These are phyloP conservation scores for Antigone vipio DNA, from an alignment of 2,113 vertebrate genomes.

Conservation along the genomic window DNA sequence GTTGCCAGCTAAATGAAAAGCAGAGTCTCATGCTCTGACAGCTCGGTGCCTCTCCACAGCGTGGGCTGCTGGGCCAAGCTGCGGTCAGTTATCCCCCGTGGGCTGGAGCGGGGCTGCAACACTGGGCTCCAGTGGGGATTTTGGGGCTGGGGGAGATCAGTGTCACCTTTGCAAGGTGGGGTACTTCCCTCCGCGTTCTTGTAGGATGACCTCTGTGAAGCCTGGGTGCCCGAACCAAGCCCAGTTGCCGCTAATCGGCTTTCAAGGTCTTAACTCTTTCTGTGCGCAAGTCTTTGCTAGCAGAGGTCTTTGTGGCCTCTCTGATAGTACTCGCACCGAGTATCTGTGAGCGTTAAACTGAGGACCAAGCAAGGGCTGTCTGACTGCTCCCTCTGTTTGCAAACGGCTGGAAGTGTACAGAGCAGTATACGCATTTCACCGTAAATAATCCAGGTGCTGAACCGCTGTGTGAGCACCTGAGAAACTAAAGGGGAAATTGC, in stretches of 20 bases:
- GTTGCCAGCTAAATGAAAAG: not conserved
- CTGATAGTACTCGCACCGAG: not conserved
- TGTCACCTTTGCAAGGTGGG: not conserved
- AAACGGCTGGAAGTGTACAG: not conserved
- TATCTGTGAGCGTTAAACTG: not conserved
- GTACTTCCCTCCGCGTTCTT: rapidly evolving
- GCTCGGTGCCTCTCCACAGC: rapidly evolving
- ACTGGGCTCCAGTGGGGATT: not conserved
- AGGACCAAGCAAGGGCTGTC: not conserved
- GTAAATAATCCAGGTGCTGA: not conserved
- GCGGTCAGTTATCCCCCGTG: rapidly evolving
- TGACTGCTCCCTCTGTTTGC: not conserved
- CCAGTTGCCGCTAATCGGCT: rapidly evolving
- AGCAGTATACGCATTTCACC: not conserved
- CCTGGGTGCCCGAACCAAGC: not conserved
- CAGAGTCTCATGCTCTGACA: not conserved
- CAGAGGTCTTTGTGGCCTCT: not conserved
- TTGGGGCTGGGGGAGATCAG: not conserved
- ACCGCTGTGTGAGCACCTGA: not conserved
- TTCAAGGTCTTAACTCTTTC: not conserved
- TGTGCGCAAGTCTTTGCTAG: not conserved
- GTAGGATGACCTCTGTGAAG: not conserved
- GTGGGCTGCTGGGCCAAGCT: not conserved
- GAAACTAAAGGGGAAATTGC: not conserved
- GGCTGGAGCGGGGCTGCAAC: not conserved